These are phyloP conservation scores for Pandemis cinnamomeana DNA, from an alignment of 2,888 invertebrate species.

Conservation along the genomic window DNA sequence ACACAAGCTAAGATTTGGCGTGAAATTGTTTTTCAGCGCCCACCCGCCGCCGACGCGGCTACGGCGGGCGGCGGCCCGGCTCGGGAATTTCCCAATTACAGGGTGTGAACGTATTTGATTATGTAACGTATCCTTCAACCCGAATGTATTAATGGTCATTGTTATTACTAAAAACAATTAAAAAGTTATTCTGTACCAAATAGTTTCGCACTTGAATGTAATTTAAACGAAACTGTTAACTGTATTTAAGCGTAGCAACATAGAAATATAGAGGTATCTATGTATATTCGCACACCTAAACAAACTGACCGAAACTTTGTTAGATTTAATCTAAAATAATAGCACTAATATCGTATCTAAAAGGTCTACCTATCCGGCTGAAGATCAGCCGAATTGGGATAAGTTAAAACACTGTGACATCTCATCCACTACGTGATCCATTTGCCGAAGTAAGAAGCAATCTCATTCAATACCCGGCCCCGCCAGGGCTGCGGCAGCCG, in stretches of 20 bases:
- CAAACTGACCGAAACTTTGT: constrained; percentile 21
- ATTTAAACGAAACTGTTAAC: not conserved
- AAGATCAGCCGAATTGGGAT: constrained; percentile 79
- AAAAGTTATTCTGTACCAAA: constrained; percentile 10
- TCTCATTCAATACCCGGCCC: constrained; percentile 83
- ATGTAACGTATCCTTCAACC: constrained; percentile 66
- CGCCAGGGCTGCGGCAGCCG: constrained; percentile 73
- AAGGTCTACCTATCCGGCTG: constrained; percentile 44
- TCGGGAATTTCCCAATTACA: constrained; percentile 83
- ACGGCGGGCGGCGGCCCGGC: constrained; percentile 64
- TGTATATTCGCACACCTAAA: constrained; percentile 22
- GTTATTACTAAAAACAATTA: constrained; percentile 28
- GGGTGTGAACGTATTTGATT: constrained; percentile 80
- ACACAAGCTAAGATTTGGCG: constrained; percentile 85
- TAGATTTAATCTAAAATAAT: constrained; percentile 39
- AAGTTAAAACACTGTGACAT: constrained; percentile 85
- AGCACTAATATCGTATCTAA: constrained; percentile 40
- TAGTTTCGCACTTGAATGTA: constrained; percentile 4
- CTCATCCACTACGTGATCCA: constrained; percentile 86
- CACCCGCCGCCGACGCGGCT: constrained; percentile 67
- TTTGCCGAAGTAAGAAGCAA: constrained; percentile 86
- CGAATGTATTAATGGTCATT: constrained; percentile 36
- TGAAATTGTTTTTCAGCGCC: constrained; percentile 84
- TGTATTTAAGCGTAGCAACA: not conserved
- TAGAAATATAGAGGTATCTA: not conserved